These are phyloP conservation scores for Poliocrania exsul DNA, from an alignment of 2,797 vertebrate species.

Conservation along the genomic window DNA sequence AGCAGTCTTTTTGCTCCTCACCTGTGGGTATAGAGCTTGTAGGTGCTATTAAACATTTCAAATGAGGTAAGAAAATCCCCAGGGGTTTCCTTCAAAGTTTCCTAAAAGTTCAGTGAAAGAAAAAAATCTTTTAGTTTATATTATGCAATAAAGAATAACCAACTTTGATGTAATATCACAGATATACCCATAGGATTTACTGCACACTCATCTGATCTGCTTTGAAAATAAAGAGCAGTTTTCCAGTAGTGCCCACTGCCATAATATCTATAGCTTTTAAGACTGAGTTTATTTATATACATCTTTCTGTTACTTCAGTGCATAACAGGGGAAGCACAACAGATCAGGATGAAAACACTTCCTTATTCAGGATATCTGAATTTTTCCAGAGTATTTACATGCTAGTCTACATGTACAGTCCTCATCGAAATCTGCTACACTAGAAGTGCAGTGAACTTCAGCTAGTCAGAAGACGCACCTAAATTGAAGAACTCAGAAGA, in stretches of 20 bases:
- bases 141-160: not conserved
- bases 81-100: slow-evolving; percentile 89
- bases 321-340: not conserved
- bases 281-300: not conserved
- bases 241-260: not conserved
- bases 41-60: slow-evolving; percentile 93
- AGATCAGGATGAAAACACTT: not conserved
- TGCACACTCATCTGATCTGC: not conserved
- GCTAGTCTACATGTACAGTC: not conserved
- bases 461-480: not conserved
- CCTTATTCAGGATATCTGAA: not conserved
- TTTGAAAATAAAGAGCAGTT: not conserved
- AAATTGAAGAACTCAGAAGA: not conserved
- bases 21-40: slow-evolving; percentile 96
- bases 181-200: not conserved
- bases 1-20: slow-evolving; percentile 69
- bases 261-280: not conserved
- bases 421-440: not conserved
- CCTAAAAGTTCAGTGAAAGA: slow-evolving; percentile 81
- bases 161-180: not conserved
- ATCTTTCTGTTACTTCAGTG: not conserved
- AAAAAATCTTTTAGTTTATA: not conserved
- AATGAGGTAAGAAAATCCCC: slow-evolving; percentile 87
- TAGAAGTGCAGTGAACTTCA: not conserved
- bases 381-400: not conserved